Evolutionary conservation across 2,888 invertebrate species (phyloP).

Genomic region (Zaprionus obscuricornis): DNA sequence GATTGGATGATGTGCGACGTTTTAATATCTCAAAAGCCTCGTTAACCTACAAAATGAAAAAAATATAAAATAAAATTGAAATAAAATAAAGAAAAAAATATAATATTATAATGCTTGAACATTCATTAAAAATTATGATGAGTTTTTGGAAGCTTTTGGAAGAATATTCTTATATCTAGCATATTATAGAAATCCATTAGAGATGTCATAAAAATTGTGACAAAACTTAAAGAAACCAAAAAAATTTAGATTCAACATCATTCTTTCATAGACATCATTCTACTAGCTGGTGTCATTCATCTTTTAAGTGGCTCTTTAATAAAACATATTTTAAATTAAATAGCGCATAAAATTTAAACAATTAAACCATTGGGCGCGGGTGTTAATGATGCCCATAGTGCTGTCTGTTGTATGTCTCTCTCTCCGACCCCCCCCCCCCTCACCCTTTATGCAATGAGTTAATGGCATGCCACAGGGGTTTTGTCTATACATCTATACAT

Average conservation of each 20-base stretch:
- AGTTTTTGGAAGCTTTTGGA: constrained; percentile 39
- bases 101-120: constrained; percentile 18
- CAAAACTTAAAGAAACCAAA: no score
- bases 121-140: constrained; percentile 54
- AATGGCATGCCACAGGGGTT: constrained; percentile 52
- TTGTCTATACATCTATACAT: constrained; percentile 63
- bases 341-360: constrained; percentile 74
- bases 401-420: constrained; percentile 1
- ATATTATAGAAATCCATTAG: constrained; percentile 71
- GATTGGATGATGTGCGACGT: constrained; percentile 95
- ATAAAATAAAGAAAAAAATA: constrained; percentile 10
- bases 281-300: no score
- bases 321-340: constrained; percentile 76
- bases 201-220: constrained; percentile 60
- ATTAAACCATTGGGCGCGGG: constrained; percentile 61
- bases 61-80: constrained; percentile 9
- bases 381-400: constrained; percentile 51
- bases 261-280: no score
- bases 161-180: no score
- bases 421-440: constrained; percentile 1
- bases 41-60: constrained; percentile 89
- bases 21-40: constrained; percentile 98
- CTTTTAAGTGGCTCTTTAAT: constrained; percentile 73
- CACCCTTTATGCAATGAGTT: constrained; percentile 30
- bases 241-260: no score